These are phyloP conservation scores for Tachuris rubrigastra DNA, from an alignment of 2,113 vertebrate genomes.

Conservation along the genomic window DNA sequence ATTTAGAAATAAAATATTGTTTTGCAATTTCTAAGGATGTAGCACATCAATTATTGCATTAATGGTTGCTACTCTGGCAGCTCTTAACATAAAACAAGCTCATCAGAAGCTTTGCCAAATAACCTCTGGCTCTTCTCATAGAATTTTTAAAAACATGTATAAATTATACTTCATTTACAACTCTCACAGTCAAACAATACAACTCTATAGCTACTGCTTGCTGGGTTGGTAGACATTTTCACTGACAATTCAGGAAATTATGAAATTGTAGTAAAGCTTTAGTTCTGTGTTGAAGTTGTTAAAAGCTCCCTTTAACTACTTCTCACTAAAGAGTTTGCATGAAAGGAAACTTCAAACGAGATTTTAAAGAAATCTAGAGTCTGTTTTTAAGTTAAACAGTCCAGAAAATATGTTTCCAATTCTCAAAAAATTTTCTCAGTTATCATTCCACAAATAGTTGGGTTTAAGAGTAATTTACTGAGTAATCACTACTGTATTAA, in stretches of 20 bases:
- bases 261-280: not conserved
- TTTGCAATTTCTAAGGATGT: not conserved
- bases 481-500: not conserved
- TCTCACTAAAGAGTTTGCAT: not conserved
- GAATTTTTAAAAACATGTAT: not conserved
- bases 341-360: not conserved
- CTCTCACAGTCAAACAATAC: not conserved
- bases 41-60: not conserved
- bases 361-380: not conserved
- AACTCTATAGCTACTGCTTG: not conserved
- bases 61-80: not conserved
- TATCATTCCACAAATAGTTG: not conserved
- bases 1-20: not conserved
- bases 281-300: not conserved
- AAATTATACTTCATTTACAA: not conserved
- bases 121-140: slow-evolving; percentile 5
- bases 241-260: not conserved
- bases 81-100: not conserved
- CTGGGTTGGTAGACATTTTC: not conserved
- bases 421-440: not conserved
- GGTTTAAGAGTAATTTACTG: not conserved
- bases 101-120: slow-evolving; percentile 40
- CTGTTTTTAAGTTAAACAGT: not conserved
- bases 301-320: not conserved
- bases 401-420: not conserved